phyloP scores from a whole-genome alignment of 2,888 invertebrate genomes.

The Balanococcus diminutus region DNA sequence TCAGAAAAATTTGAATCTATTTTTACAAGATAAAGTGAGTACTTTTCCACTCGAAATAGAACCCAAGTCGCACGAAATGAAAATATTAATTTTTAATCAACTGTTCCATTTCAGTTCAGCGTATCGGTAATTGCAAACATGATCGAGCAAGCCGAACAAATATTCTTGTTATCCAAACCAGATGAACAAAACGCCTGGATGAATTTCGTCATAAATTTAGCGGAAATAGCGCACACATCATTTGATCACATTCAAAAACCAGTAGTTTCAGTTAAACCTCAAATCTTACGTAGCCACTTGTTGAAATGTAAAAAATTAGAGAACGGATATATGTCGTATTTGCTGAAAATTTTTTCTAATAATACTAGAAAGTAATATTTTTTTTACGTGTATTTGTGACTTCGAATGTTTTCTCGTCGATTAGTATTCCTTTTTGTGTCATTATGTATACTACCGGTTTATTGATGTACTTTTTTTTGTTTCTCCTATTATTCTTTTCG shows the following conservation, averaged over 20 bases:
- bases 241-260: conserved; percentile 45
- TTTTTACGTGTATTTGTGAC: conserved; percentile 44
- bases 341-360: conserved; percentile 52
- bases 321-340: conserved; percentile 48
- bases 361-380: conserved; percentile 45
- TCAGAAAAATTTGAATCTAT: conserved; percentile 44
- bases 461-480: neutral
- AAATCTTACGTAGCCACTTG: conserved; percentile 49
- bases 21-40: conserved; percentile 50
- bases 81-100: neutral
- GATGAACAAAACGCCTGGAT: conserved; percentile 49
- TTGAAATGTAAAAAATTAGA: conserved; percentile 52
- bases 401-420: conserved; percentile 39
- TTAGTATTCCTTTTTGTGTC: conserved; percentile 47
- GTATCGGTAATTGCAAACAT: conserved; percentile 66
- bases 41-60: neutral
- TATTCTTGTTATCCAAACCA: conserved; percentile 14
- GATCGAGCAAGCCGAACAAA: conserved; percentile 64
- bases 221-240: conserved; percentile 30
- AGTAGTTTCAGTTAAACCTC: conserved; percentile 50
- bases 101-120: conserved; percentile 64
- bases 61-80: too few species aligned
- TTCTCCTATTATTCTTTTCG: neutral
- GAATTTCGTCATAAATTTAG: conserved; percentile 49
- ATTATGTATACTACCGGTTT: conserved; percentile 27